Evolutionary conservation across 2,113 vertebrate species (phyloP).

Genomic region (Willisornis vidua): DNA sequence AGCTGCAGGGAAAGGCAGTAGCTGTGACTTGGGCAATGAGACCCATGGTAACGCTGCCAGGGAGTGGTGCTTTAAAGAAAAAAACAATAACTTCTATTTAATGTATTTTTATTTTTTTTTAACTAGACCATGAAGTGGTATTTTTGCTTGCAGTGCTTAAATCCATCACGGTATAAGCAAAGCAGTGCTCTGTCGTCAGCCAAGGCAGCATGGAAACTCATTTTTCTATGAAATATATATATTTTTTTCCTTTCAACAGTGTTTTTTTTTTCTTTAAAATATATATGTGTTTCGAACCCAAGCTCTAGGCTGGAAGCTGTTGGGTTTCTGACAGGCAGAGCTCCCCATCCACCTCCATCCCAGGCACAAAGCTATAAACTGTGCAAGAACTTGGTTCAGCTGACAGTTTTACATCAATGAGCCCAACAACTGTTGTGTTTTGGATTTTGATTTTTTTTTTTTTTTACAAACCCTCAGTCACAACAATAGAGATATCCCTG

Average conservation of each 20-base stretch:
- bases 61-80: not conserved
- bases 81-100: not conserved
- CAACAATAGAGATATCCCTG: not conserved
- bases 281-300: not conserved
- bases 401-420: not conserved
- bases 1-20: not conserved
- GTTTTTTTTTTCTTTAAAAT: not conserved
- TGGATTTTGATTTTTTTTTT: not conserved
- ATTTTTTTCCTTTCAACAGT: not conserved
- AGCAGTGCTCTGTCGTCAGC: not conserved
- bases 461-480: not conserved
- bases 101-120: not conserved
- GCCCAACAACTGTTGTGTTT: not conserved
- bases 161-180: not conserved
- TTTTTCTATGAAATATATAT: conserved; percentile 5
- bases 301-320: conserved; percentile 2
- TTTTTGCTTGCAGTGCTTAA: conserved; percentile 13
- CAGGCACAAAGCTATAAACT: not conserved
- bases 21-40: not conserved
- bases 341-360: not conserved
- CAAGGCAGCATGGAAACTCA: not conserved
- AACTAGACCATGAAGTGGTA: not conserved
- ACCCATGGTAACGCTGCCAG: not conserved
- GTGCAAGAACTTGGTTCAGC: not conserved
- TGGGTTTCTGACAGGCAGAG: not conserved